A percentile compares a stretch with the other conserved stretches of the same genome.
These are phyloP conservation scores for Alectura lathami DNA, from an alignment of 2,113 vertebrate species.

Conservation along the genomic window DNA sequence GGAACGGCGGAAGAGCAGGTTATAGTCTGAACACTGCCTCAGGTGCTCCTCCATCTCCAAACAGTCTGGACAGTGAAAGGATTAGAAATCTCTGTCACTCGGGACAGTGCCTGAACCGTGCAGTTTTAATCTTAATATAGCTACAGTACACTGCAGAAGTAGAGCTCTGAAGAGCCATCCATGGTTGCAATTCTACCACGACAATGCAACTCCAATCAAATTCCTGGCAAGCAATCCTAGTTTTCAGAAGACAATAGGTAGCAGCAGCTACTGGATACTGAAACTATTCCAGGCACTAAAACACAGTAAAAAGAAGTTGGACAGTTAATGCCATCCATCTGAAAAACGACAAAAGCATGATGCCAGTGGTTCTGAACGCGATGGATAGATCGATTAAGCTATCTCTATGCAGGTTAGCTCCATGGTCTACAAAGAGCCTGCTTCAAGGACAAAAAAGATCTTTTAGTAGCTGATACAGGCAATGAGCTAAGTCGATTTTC, in stretches of 20 bases:
- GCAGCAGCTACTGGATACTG: constrained; percentile 30
- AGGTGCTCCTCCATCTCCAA: constrained; percentile 24
- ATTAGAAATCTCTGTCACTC: constrained; percentile 2
- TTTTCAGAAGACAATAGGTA: constrained; percentile 50
- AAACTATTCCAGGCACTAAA: constrained; percentile 39
- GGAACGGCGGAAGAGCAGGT: neutral
- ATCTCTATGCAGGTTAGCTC: neutral
- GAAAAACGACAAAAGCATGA: neutral
- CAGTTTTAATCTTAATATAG: constrained; percentile 45
- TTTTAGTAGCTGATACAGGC: neutral
- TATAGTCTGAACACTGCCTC: neutral
- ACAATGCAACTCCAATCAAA: constrained; percentile 39
- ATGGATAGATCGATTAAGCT: neutral
- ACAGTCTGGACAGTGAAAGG: neutral
- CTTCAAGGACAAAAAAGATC: neutral
- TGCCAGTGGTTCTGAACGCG: neutral
- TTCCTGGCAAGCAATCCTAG: constrained; percentile 3
- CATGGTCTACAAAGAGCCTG: neutral
- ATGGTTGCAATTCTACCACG: neutral
- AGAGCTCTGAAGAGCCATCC: neutral
- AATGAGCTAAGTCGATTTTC: constrained; percentile 15
- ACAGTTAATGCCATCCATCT: neutral
- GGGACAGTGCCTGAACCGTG: neutral
- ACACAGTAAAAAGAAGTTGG: constrained; percentile 21
- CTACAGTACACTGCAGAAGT: constrained; percentile 32